phyloP scores from a whole-genome alignment of 2,113 vertebrate genomes.

The Verasper variegatus region DNA sequence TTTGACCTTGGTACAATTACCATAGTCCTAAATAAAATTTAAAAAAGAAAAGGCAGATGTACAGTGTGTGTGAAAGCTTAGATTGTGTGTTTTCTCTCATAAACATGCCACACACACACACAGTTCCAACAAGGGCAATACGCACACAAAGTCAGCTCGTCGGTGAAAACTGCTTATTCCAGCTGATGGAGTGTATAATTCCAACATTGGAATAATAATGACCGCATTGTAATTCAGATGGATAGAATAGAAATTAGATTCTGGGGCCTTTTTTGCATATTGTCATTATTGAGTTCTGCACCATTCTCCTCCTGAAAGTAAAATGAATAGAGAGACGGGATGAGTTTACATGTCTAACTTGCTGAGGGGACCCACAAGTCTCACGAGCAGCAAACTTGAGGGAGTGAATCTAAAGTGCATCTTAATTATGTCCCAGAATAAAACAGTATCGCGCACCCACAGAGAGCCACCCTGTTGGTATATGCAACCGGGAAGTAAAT shows the following conservation, averaged over 20 bases:
- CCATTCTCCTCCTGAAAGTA: slow-evolving; percentile 49
- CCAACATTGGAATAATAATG: slow-evolving; percentile 78
- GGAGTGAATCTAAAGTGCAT: slow-evolving; percentile 52
- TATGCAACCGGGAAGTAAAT: slow-evolving; percentile 42
- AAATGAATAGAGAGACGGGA: slow-evolving; percentile 65
- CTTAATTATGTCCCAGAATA: slow-evolving; percentile 39
- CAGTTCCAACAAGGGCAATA: slow-evolving; percentile 31
- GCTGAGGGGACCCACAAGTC: slow-evolving; percentile 35
- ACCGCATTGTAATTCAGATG: slow-evolving; percentile 78
- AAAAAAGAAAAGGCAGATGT: background rate
- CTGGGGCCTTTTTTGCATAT: slow-evolving; percentile 68
- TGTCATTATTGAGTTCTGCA: slow-evolving; percentile 71
- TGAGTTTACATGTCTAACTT: slow-evolving; percentile 48
- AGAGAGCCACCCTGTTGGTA: slow-evolving; percentile 20
- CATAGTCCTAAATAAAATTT: background rate
- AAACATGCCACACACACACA: slow-evolving; percentile 27
- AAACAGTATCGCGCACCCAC: slow-evolving; percentile 14
- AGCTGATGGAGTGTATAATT: slow-evolving; percentile 77
- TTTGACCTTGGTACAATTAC: slow-evolving; percentile 39
- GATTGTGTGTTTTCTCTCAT: slow-evolving; percentile 34
- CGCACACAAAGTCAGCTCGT: slow-evolving; percentile 48
- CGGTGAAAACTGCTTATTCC: slow-evolving; percentile 73
- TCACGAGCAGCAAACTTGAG: slow-evolving; percentile 46
- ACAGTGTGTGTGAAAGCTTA: slow-evolving; percentile 3
- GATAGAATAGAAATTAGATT: slow-evolving; percentile 75